Base-by-base conservation (phyloP, 2,888 invertebrate species). In the Aelia acuminata region DNA sequence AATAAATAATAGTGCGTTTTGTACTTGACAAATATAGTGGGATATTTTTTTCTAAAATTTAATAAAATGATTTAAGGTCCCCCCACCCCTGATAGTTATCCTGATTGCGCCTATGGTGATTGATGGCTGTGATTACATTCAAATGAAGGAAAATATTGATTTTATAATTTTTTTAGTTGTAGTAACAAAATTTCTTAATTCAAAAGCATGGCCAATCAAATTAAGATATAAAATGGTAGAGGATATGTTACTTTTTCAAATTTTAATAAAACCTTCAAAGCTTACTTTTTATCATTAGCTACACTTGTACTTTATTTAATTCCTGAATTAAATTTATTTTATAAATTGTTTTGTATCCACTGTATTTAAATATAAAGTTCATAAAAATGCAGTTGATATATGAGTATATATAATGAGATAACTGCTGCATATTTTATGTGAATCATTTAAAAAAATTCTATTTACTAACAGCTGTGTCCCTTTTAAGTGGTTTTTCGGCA, bases 401-500 rank as follows among this genome's bases (percentile, higher is more conserved):
- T 63, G 31, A 26, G 63, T 18, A 31, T 63, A 15, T 31, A 63
- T 63, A n/a, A n/a, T n/a, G n/a, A n/a, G n/a, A n/a, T 4, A 43
- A n/a, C 18, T 43, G 13, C 43, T 80, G 43, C 80, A 43, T n/a
- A 43, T 80, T 43, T 80, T 43, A 80, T 35, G 35, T 43, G n/a
- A 80, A 43, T 22, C 11, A 80, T 22, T 80, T n/a, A n/a, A n/a
- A n/a, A n/a, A 3, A 43, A 80, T 11, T 43, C 20, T 80, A 43
- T 43, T n/a, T 22, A 22, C 26, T 43, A 47, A 39, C 57, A 43
- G 70, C 92, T 91, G 93, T 93, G 92, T 92, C 92, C 92, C 93
- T 93, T 93, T 92, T 93, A 93, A 93, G 93, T 93, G 93, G 92
- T 92, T 92, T 92, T 48, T 90, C 88, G 89, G 90, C 89, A 89